Evolutionary conservation across 2,888 invertebrate genomes (phyloP).

Genomic region (Mythimna vitellina): DNA sequence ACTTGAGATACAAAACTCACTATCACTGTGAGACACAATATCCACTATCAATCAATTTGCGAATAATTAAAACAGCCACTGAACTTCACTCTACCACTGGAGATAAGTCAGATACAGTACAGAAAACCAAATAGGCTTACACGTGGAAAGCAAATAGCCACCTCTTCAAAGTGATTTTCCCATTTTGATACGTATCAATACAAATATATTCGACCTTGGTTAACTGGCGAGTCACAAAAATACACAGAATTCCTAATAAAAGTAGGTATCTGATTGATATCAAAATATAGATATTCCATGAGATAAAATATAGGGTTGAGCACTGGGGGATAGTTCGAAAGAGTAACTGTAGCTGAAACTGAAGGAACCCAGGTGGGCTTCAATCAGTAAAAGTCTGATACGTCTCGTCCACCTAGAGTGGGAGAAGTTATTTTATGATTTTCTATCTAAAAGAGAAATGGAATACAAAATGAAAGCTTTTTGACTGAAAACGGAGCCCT

Average conservation of each 20-base stretch:
- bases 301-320: not conserved
- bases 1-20: too few relatives aligned
- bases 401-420: too few relatives aligned
- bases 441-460: too few relatives aligned
- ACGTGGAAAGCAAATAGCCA: constrained; percentile 14
- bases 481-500: rapidly evolving
- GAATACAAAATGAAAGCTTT: not conserved
- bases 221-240: not conserved
- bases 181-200: not conserved
- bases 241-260: not conserved
- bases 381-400: too few relatives aligned
- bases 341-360: too few relatives aligned
- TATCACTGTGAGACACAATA: too few relatives aligned
- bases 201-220: constrained; percentile 13
- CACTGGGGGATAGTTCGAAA: too few relatives aligned
- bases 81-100: too few relatives aligned
- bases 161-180: not conserved
- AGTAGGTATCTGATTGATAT: not conserved
- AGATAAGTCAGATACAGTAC: not conserved
- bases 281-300: not conserved
- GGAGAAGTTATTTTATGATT: too few relatives aligned
- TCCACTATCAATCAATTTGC: too few relatives aligned
- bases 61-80: too few relatives aligned
- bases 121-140: constrained; percentile 6
- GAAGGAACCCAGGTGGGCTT: too few relatives aligned